phyloP scores from a whole-genome alignment of 2,888 invertebrate species.

The Chaitophorus viminalis region DNA sequence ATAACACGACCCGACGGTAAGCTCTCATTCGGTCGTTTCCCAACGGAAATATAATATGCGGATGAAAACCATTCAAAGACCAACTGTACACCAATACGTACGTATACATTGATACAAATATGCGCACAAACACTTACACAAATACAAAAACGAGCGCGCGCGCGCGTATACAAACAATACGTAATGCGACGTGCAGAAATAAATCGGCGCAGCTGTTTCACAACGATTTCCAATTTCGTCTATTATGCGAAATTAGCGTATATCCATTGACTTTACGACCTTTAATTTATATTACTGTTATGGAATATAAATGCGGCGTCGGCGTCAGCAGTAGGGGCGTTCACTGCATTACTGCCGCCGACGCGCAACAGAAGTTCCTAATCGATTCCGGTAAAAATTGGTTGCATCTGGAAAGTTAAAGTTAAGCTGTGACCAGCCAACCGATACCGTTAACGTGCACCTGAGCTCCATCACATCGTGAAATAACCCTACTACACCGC shows the following conservation, averaged over 20 bases:
- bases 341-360: background rate
- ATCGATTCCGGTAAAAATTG: conserved; percentile 61
- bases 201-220: conserved; percentile 41
- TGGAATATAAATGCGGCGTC: conserved; percentile 27
- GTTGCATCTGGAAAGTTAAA: conserved; percentile 61
- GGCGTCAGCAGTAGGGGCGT: background rate
- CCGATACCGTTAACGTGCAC: conserved; percentile 61
- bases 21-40: conserved; percentile 28
- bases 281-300: conserved; percentile 53
- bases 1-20: conserved; percentile 48
- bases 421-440: conserved; percentile 60
- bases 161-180: background rate
- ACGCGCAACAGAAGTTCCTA: conserved; percentile 57
- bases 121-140: background rate
- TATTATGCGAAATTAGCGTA: conserved; percentile 45
- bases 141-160: background rate
- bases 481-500: conserved; percentile 21
- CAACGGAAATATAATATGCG: conserved; percentile 13
- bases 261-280: conserved; percentile 52
- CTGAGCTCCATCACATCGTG: conserved; percentile 46
- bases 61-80: background rate
- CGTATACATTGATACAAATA: background rate
- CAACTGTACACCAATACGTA: background rate
- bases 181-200: conserved; percentile 20
- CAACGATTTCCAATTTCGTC: conserved; percentile 4